Percentiles rank a stretch among this genome's conserved stretches.
Evolutionary conservation across 2,797 vertebrate species (phyloP).

Genomic region (Spheniscus humboldti): DNA sequence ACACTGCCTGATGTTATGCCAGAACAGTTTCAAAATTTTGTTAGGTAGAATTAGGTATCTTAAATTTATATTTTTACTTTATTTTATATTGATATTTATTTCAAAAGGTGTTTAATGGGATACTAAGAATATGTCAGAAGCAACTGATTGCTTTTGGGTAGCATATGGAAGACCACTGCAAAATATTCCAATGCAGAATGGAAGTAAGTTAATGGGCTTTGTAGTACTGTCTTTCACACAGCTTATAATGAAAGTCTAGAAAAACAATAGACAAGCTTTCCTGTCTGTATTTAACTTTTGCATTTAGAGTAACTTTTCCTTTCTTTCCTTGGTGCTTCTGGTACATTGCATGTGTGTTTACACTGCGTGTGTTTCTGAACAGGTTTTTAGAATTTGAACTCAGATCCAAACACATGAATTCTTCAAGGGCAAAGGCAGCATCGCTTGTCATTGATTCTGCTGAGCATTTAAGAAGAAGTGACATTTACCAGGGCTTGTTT

Average conservation of each 20-base stretch:
- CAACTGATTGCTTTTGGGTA: not conserved
- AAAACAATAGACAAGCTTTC: not conserved
- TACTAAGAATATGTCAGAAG: not conserved
- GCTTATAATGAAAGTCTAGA: not conserved
- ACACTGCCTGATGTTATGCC: not conserved
- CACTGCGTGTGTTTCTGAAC: not conserved
- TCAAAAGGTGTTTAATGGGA: not conserved
- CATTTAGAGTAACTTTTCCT: not conserved
- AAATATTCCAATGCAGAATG: not conserved
- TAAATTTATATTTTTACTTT: not conserved
- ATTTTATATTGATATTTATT: not conserved
- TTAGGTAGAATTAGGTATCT: not conserved
- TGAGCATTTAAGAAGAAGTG: conserved; percentile 63
- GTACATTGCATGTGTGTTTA: not conserved
- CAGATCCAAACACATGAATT: not conserved
- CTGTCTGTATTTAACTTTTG: not conserved
- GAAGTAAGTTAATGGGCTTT: not conserved
- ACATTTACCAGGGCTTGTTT: conserved; percentile 67
- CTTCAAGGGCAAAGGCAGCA: conserved; percentile 55
- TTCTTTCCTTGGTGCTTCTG: not conserved
- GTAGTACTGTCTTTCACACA: not conserved
- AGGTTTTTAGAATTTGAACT: conserved; percentile 31
- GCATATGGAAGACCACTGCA: not conserved
- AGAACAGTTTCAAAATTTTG: not conserved
- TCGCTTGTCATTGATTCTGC: conserved; percentile 58